Percentiles rank a stretch among this genome's conserved stretches.
phyloP scores from a whole-genome alignment of 2,113 vertebrate genomes.

The Piprites chloris region DNA sequence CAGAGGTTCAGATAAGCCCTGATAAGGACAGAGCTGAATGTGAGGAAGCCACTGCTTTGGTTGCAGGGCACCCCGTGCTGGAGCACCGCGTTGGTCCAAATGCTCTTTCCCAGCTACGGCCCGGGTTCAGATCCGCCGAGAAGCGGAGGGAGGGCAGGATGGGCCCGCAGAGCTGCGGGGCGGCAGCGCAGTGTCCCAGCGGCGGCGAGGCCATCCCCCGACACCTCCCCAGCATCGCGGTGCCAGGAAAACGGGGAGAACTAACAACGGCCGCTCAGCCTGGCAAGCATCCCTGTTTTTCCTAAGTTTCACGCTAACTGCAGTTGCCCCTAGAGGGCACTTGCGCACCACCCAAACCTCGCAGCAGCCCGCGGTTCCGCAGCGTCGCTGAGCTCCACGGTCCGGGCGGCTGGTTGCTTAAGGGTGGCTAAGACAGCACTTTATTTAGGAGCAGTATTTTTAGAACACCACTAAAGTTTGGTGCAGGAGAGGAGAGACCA shows the following conservation, averaged over 20 bases:
- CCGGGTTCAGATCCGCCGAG: neutral
- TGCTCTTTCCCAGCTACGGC: neutral
- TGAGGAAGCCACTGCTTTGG: neutral
- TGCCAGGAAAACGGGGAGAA: neutral
- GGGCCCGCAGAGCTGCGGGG: neutral
- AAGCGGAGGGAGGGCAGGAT: rapidly evolving
- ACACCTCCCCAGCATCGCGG: no score
- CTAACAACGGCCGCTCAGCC: rapidly evolving
- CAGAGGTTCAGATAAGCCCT: neutral
- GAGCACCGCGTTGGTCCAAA: neutral
- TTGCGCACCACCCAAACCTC: neutral
- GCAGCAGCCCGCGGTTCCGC: neutral
- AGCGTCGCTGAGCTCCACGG: rapidly evolving
- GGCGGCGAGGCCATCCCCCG: neutral
- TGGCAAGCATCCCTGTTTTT: rapidly evolving
- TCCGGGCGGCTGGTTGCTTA: rapidly evolving
- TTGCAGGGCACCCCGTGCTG: neutral
- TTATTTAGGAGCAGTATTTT: neutral
- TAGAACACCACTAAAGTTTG: neutral
- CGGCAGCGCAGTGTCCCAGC: neutral
- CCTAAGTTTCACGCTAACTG: rapidly evolving
- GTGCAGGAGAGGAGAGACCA: neutral
- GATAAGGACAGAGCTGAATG: rapidly evolving
- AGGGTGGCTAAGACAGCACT: rapidly evolving
- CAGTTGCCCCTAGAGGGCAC: constrained; percentile 6